Evolutionary conservation across 2,113 vertebrate species (phyloP), one percentile per base, ranked within the genome.

Genomic region (Psammodynastes pulverulentus): DNA sequence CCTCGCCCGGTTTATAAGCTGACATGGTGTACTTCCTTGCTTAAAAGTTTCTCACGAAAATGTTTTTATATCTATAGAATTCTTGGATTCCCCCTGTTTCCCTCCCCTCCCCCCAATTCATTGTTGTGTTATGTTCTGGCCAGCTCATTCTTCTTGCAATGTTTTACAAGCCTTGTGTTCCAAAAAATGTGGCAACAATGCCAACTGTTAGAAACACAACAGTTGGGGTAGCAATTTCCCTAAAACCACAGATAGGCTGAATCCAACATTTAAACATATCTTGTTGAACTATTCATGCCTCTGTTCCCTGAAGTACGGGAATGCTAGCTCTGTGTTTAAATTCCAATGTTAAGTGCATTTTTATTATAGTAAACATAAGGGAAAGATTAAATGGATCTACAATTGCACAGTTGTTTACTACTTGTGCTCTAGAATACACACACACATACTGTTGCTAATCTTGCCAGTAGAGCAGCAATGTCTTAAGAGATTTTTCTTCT

Each of bases 31-130:
- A 95, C 97, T 98, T 99, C 98, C 98, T 99, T 96, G 43, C 95
- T 97, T 52, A 96, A 91, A 96, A 96, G 97, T 99, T 99, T 99
- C 98, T 98, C 98, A 98, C 97, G 98, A 98, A 97, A 94, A 92
- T 86, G 96, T 96, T 97, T 93, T 94, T 53, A 89, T 92, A 84
- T 84, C 91, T 89, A 84, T 43, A 84, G 62, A 56, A 92, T 39
- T 85, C 88, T 92, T 46, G 45, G 53, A 85, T 46, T 85, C 26
- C 52, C 49, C 87, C 29, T 5, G 52, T 29, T 72, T 3, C 13
- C 13, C 29, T 4, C 29, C 58, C 56, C 3, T 0, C 56, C 29
- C 58, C 10, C 9, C 8, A 29, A 90, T 92, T 94, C 91, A 89
- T 89, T 92, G 79, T 29, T 92, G 91, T 85, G 52, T 85, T 56